phyloP scores from a whole-genome alignment of 1,140 invertebrate genomes.

The Rhagoletis pomonella region DNA sequence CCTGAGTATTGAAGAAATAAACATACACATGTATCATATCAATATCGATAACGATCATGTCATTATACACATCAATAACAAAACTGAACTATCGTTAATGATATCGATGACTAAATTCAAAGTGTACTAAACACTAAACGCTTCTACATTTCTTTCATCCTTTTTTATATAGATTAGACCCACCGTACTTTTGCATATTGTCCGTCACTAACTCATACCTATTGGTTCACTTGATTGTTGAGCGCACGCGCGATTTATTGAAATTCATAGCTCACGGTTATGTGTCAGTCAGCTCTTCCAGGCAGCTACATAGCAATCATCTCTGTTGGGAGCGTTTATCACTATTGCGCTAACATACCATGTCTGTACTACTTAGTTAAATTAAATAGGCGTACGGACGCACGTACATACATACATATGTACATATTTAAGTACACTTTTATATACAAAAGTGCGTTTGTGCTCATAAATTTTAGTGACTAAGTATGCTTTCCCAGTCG shows the following conservation, averaged over 20 bases:
- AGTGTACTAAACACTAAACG: too few species aligned
- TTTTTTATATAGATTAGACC: neutral
- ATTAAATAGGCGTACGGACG: neutral
- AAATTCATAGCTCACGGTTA: slow-evolving; percentile 32
- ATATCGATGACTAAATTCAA: too few species aligned
- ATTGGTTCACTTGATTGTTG: slow-evolving; percentile 14
- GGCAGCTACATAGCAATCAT: neutral
- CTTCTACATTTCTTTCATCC: too few species aligned
- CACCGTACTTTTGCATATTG: neutral
- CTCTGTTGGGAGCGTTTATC: neutral
- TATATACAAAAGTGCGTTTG: neutral
- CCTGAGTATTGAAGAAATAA: too few species aligned
- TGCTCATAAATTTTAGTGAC: slow-evolving; percentile 29
- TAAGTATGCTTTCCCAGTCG: too few species aligned
- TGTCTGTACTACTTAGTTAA: neutral
- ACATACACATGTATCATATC: too few species aligned
- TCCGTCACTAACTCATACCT: neutral
- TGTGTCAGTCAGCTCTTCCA: slow-evolving; percentile 5
- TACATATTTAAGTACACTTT: too few species aligned
- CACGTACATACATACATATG: neutral
- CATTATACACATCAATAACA: too few species aligned
- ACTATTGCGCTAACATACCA: neutral
- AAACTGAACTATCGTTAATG: too few species aligned
- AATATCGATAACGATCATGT: too few species aligned
- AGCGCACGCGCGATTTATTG: slow-evolving; percentile 26